phyloP scores from a whole-genome alignment of 2,113 vertebrate genomes.

The Neotoma lepida region DNA sequence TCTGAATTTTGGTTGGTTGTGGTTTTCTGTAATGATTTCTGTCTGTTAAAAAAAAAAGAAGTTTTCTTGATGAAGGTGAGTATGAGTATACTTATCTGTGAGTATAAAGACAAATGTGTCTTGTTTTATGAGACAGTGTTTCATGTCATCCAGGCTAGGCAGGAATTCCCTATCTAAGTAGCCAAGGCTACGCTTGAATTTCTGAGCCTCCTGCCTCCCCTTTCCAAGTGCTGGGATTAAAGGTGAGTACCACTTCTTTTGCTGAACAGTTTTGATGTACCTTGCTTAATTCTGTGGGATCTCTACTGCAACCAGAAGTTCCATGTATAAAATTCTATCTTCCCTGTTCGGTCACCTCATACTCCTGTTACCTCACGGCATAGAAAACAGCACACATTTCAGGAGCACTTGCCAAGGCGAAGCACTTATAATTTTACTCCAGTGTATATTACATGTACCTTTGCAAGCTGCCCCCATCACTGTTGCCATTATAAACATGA shows the following conservation, averaged over 20 bases:
- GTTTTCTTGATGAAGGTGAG: neutral
- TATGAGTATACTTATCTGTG: neutral
- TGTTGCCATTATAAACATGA: conserved; percentile 11
- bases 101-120: neutral
- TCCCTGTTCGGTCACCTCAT: conserved; percentile 11
- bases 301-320: neutral
- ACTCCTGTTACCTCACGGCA: neutral
- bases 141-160: neutral
- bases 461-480: neutral
- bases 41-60: neutral
- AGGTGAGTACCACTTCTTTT: neutral
- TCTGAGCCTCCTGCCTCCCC: neutral
- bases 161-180: neutral
- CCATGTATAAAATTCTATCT: neutral
- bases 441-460: neutral
- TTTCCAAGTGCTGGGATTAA: neutral
- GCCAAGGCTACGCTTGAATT: neutral
- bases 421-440: neutral
- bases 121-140: neutral
- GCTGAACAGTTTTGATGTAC: neutral
- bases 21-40: neutral
- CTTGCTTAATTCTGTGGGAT: neutral
- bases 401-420: neutral
- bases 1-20: neutral
- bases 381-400: neutral